Evolutionary conservation across 2,888 invertebrate genomes (phyloP).

Genomic region (Watsonalla cultraria): DNA sequence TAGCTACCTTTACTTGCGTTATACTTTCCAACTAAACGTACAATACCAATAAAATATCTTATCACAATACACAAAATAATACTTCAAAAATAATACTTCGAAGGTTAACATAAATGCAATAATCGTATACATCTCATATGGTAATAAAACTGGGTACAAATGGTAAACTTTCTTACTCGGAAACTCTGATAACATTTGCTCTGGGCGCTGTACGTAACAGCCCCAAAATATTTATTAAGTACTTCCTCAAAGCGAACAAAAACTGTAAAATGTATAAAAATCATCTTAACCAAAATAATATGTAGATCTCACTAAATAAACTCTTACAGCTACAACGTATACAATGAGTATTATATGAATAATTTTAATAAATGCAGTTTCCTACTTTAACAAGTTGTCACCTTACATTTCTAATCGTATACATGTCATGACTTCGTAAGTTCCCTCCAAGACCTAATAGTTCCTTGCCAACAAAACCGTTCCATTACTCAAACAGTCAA

Average conservation of each 20-base stretch:
- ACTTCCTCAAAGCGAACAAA: slow-evolving; percentile 37
- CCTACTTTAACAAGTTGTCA: slow-evolving; percentile 63
- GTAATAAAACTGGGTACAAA: slow-evolving; percentile 37
- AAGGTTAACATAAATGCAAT: slow-evolving; percentile 56
- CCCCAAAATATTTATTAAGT: slow-evolving; percentile 42
- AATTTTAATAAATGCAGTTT: slow-evolving; percentile 70
- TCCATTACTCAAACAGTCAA: slow-evolving; percentile 26
- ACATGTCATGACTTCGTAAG: slow-evolving; percentile 60
- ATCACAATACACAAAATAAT: slow-evolving; percentile 74
- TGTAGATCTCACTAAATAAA: slow-evolving; percentile 69
- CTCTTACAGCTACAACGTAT: slow-evolving; percentile 70
- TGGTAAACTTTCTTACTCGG: slow-evolving; percentile 47
- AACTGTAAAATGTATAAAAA: slow-evolving; percentile 36
- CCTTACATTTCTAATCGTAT: slow-evolving; percentile 65
- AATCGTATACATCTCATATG: slow-evolving; percentile 66
- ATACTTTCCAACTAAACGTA: slow-evolving; percentile 64
- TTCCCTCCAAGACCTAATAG: slow-evolving; percentile 35
- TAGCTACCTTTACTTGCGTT: slow-evolving; percentile 65
- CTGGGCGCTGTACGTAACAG: slow-evolving; percentile 45
- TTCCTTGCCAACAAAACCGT: slow-evolving; percentile 49
- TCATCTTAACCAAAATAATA: slow-evolving; percentile 35
- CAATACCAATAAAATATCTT: slow-evolving; percentile 67
- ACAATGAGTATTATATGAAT: slow-evolving; percentile 74
- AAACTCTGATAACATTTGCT: not conserved
- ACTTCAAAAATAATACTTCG: slow-evolving; percentile 73